These are phyloP conservation scores for Ernsta delagoae DNA, from an alignment of 2,888 invertebrate genomes.

Conservation along the genomic window DNA sequence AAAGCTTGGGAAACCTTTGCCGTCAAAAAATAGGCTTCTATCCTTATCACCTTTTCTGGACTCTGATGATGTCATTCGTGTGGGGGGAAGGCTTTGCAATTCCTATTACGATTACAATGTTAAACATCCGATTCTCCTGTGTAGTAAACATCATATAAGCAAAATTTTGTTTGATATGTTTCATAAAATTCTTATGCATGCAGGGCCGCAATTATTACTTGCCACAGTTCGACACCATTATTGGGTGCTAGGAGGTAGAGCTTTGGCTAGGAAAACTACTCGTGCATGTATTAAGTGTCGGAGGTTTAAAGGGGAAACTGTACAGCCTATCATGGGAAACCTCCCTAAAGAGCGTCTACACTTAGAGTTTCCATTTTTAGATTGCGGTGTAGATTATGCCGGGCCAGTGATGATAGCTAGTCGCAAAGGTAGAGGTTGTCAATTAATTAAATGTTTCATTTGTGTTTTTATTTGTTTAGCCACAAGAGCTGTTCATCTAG, in stretches of 20 bases:
- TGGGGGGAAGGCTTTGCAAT: constrained; percentile 4
- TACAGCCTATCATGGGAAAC: not conserved
- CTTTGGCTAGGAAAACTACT: constrained; percentile 37
- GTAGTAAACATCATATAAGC: constrained; percentile 4
- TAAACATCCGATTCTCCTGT: not conserved
- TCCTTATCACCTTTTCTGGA: not conserved
- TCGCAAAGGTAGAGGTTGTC: constrained; percentile 43
- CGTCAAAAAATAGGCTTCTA: constrained; percentile 1
- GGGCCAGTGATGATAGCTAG: constrained; percentile 43
- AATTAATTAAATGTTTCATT: constrained; percentile 40
- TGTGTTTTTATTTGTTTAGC: constrained; percentile 44
- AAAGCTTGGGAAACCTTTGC: not conserved
- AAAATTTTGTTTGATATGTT: not conserved
- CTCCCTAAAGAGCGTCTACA: constrained; percentile 36
- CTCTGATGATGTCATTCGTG: constrained; percentile 1
- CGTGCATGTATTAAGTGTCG: constrained; percentile 7
- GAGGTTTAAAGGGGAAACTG: not conserved
- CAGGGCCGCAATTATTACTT: constrained; percentile 42
- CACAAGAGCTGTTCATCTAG: constrained; percentile 42
- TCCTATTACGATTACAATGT: constrained; percentile 4
- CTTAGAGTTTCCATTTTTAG: constrained; percentile 39
- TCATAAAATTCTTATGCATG: constrained; percentile 29
- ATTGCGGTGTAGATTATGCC: constrained; percentile 43
- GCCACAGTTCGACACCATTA: constrained; percentile 39
- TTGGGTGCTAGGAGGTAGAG: constrained; percentile 40